Evolutionary conservation across 1,140 invertebrate genomes (phyloP), one percentile per base, ranked within the genome.

Genomic region (Lordiphosa stackelbergi): DNA sequence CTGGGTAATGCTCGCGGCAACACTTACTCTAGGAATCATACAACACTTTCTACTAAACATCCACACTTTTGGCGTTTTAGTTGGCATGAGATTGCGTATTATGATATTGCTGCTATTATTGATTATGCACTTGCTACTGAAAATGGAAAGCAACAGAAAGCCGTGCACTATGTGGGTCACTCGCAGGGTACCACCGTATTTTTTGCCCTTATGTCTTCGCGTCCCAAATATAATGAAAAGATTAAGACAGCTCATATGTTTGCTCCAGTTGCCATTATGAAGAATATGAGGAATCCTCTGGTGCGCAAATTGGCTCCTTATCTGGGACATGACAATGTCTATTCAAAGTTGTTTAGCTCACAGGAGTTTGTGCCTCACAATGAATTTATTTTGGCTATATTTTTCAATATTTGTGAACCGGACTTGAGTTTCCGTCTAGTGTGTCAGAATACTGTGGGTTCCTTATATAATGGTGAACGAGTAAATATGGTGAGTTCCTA

Each of bases 61-160:
- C 90, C 75, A 71, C 86, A 42, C 84, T 92, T 89, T 69, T 91
- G 91, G 91, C 73, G 91, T 52, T 92, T 92, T 53, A 88, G 88
- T 7, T 93, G 79, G 77, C 91, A 93, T 71, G 91, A 94, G 88
- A 93, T 94, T 88, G 93, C 90, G 2, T 70, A 88, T 4, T 91
- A 90, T 62, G 93, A 95, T 77, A 70, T 94, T 5, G 91, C 93
- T 3, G 90, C 93, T 1, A 90, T 91, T 61, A 89, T 95, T n/a
- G 90, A 94, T 69, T 92, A 92, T 66, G 90, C 93, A 9, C 65
- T 94, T 8, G 73, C 87, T 1, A 72, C 63, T 11, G 64, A 68
- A 6, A 94, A 93, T 9, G 87, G 86, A 2, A 85, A 88, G 16
- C 83, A 86, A 1, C 85, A 90, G 43, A 66, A 87, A n/a, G 55